Evolutionary conservation across 2,888 invertebrate species (phyloP).

Genomic region (Xestoiulus laeticollis): DNA sequence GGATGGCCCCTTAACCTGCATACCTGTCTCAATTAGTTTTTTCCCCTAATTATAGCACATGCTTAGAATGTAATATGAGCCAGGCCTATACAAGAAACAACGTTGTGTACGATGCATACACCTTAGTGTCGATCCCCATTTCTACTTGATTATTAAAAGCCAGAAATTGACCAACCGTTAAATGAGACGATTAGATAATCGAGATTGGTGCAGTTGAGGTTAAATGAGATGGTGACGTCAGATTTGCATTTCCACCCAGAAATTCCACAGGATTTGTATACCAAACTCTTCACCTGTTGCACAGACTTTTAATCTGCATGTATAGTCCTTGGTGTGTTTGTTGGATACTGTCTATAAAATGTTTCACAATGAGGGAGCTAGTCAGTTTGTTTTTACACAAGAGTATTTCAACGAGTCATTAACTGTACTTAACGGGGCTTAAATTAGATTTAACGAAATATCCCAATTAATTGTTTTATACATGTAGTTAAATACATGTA

Average conservation of each 20-base stretch:
- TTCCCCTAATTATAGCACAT: not conserved
- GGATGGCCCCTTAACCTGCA: slow-evolving; percentile 24
- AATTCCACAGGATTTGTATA: not conserved
- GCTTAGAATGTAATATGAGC: not conserved
- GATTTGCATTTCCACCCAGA: not conserved
- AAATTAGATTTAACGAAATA: too few species aligned
- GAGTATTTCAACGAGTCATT: too few species aligned
- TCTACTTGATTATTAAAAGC: not conserved
- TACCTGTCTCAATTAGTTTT: not conserved
- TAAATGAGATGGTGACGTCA: slow-evolving; percentile 32
- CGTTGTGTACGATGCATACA: not conserved
- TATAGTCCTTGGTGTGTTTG: too few species aligned
- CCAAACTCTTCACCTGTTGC: not conserved
- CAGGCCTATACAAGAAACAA: not conserved
- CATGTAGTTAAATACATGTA: too few species aligned
- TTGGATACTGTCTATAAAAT: too few species aligned
- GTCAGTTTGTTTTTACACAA: too few species aligned
- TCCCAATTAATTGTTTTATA: too few species aligned
- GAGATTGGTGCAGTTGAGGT: not conserved
- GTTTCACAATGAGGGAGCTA: too few species aligned
- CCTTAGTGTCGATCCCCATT: not conserved
- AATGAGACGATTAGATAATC: not conserved
- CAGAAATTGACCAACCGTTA: slow-evolving; percentile 8
- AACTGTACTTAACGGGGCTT: too few species aligned
- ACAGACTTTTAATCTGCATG: too few species aligned